Percentiles rank a stretch among this genome's conserved stretches.
These are phyloP conservation scores for Decapterus maruadsi DNA, from an alignment of 2,797 vertebrate genomes.

Conservation along the genomic window DNA sequence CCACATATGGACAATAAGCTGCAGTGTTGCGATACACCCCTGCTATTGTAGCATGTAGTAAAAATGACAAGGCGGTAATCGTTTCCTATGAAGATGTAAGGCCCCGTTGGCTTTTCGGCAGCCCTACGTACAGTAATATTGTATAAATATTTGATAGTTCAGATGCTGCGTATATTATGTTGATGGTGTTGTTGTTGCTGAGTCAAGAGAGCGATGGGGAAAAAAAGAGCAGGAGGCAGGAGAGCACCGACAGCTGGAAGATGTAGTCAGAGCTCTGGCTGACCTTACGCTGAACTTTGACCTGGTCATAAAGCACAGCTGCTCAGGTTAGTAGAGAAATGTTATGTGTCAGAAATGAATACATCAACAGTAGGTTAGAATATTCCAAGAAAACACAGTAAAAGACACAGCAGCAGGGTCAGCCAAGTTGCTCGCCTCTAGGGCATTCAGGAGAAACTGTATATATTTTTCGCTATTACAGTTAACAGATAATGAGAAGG, in stretches of 20 bases:
- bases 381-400: not conserved
- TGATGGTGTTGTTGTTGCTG: conserved; percentile 63
- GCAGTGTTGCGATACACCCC: conserved; percentile 31
- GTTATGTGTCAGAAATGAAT: conserved; percentile 1
- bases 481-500: conserved; percentile 6
- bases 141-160: conserved; percentile 79
- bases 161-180: conserved; percentile 67
- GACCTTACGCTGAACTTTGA: conserved; percentile 55
- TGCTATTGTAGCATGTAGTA: conserved; percentile 49
- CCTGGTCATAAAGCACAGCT: conserved; percentile 27
- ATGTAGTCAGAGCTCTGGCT: conserved; percentile 35
- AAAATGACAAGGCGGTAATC: conserved; percentile 71
- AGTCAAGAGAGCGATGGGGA: conserved; percentile 33
- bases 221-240: conserved; percentile 33
- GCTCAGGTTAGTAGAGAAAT: conserved; percentile 22
- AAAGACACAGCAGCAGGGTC: not conserved
- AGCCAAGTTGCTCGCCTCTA: conserved; percentile 21
- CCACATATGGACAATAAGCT: conserved; percentile 65
- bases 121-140: conserved; percentile 50
- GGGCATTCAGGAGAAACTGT: conserved; percentile 14
- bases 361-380: conserved; percentile 11
- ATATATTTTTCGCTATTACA: conserved; percentile 3
- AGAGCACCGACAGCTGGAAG: conserved; percentile 28
- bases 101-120: conserved; percentile 60
- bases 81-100: conserved; percentile 58